Evolutionary conservation across 2,888 invertebrate species (phyloP).

Genomic region (Celastrina argiolus): DNA sequence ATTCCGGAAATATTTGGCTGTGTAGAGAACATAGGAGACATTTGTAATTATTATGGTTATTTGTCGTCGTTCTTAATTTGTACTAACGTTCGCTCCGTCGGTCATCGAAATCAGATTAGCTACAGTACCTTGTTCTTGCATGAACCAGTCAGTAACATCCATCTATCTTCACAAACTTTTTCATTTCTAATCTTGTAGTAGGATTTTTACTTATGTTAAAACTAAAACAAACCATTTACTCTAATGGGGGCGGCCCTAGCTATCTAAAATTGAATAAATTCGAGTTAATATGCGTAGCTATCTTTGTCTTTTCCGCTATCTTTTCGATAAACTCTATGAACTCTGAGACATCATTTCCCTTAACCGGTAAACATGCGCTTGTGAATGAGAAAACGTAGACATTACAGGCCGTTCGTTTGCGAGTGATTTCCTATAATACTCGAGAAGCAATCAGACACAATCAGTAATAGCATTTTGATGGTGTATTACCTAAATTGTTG

Average conservation of each 20-base stretch:
- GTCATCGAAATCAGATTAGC: too few species aligned
- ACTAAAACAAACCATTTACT: too few species aligned
- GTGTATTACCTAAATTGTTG: slow-evolving; percentile 1
- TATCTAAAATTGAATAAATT: slow-evolving; percentile 10
- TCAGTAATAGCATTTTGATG: neutral
- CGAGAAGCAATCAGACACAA: neutral
- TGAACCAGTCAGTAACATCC: too few species aligned
- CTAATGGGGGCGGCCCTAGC: too few species aligned
- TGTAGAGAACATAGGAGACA: neutral
- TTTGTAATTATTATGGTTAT: too few species aligned
- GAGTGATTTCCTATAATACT: neutral
- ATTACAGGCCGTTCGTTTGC: too few species aligned
- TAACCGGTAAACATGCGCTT: neutral
- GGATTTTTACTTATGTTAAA: too few species aligned
- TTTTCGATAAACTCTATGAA: neutral
- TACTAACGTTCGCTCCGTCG: too few species aligned
- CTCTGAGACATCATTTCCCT: slow-evolving; percentile 9
- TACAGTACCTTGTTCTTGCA: too few species aligned
- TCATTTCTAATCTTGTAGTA: too few species aligned
- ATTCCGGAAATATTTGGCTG: neutral
- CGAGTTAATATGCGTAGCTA: slow-evolving; percentile 4
- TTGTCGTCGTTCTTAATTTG: too few species aligned
- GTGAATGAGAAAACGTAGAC: neutral
- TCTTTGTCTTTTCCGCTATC: slow-evolving; percentile 15
- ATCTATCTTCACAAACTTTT: too few species aligned